Conservation (phyloP, 2,113 vertebrate genomes). For the Tricholaema leucomelas region DNA sequence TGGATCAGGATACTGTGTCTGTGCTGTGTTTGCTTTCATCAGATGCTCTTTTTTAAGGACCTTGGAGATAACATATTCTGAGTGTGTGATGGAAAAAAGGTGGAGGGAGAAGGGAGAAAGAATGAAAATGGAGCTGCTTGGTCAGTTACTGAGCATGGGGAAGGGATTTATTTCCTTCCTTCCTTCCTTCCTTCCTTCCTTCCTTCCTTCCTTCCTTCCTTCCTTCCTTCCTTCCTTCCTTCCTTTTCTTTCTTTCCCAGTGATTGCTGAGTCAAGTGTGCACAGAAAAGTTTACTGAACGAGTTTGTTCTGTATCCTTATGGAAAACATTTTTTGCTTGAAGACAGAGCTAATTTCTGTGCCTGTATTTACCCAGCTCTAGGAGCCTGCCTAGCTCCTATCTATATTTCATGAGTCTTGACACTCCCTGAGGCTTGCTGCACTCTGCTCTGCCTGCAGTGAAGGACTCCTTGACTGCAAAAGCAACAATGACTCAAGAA, state of each 20-base stretch:
- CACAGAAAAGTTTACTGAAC: neutral
- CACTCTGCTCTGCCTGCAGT: slow-evolving; percentile 6
- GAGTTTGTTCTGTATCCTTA: neutral
- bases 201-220: no score
- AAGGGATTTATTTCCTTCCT: neutral
- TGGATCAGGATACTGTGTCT: neutral
- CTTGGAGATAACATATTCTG: neutral
- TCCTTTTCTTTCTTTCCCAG: neutral
- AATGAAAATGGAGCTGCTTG: neutral
- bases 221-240: no score
- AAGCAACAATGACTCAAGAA: slow-evolving; percentile 1
- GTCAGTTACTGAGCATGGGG: neutral
- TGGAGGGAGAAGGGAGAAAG: neutral
- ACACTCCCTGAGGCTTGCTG: neutral
- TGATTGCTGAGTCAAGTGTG: neutral
- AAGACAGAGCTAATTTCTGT: neutral
- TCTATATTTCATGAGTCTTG: slow-evolving; percentile 47
- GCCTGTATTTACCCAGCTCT: neutral
- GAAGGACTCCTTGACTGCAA: neutral
- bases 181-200: no score
- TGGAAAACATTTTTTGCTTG: slow-evolving; percentile 7
- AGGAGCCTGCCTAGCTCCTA: neutral
- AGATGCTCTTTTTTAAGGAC: neutral
- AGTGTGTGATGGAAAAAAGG: neutral
- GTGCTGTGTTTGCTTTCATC: neutral